Evolutionary conservation across 2,888 invertebrate genomes (phyloP).

Genomic region (Lepidocyrtoides sp.): DNA sequence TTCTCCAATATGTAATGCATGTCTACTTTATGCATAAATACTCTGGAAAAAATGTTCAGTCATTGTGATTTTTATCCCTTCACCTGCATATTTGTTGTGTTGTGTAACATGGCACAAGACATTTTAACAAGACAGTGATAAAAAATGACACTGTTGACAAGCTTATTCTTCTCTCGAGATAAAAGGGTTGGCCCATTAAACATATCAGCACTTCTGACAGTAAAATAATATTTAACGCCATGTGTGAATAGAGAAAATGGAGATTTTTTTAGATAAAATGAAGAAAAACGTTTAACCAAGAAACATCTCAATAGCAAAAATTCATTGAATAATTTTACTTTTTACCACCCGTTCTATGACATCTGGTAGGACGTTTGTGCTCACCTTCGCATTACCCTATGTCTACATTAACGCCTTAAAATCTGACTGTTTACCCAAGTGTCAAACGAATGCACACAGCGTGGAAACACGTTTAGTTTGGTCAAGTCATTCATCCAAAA

Average conservation of each 20-base stretch:
- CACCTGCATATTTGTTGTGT: slow-evolving; percentile 27
- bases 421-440: slow-evolving; percentile 1
- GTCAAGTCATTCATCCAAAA: slow-evolving; percentile 61
- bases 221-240: background rate
- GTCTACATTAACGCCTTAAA: slow-evolving; percentile 23
- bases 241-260: background rate
- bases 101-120: background rate
- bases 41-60: too few relatives aligned
- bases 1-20: background rate
- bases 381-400: slow-evolving; percentile 4
- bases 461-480: slow-evolving; percentile 21
- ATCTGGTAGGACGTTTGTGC: slow-evolving; percentile 23
- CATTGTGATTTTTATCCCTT: background rate
- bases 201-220: background rate
- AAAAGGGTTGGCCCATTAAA: slow-evolving; percentile 53
- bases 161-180: slow-evolving; percentile 48
- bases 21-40: too few relatives aligned
- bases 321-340: background rate
- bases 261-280: background rate
- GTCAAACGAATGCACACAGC: slow-evolving; percentile 15
- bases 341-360: slow-evolving; percentile 23
- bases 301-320: slow-evolving; percentile 35
- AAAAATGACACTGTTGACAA: slow-evolving; percentile 55
- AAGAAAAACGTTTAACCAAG: background rate
- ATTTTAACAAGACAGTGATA: background rate